Evolutionary conservation across 2,797 vertebrate species (phyloP).

Genomic region (Bradypus variegatus): DNA sequence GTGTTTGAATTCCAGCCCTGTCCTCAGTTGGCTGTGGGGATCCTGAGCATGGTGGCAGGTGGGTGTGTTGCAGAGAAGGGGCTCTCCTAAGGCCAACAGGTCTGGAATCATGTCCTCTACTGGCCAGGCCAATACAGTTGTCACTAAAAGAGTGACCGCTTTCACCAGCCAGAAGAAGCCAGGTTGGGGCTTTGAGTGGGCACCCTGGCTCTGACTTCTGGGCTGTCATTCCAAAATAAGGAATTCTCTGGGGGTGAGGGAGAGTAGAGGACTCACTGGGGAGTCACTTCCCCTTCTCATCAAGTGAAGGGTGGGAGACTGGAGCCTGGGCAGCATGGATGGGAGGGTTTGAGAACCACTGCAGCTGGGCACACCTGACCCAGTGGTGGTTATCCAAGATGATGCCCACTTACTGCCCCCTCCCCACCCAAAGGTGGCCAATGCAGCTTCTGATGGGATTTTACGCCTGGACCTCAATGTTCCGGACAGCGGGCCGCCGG

Average conservation of each 20-base stretch:
- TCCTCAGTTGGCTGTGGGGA: neutral
- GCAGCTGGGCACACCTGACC: neutral
- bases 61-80: neutral
- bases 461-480: conserved; percentile 84
- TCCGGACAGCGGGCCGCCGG: conserved; percentile 74
- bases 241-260: neutral
- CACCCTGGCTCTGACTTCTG: neutral
- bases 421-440: conserved; percentile 78
- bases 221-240: neutral
- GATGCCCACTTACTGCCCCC: neutral
- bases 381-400: neutral
- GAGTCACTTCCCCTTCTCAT: neutral
- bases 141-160: neutral
- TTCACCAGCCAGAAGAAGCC: neutral
- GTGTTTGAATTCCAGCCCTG: neutral
- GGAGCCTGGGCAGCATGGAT: neutral
- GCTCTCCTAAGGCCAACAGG: neutral
- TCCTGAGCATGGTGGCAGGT: neutral
- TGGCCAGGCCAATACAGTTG: neutral
- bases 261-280: neutral
- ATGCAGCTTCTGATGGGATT: conserved; percentile 82
- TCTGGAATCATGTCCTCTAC: neutral
- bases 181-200: neutral
- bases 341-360: neutral
- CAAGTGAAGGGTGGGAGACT: neutral